These are phyloP conservation scores for Eilema depressum DNA, from an alignment of 2,888 invertebrate genomes.

Conservation along the genomic window DNA sequence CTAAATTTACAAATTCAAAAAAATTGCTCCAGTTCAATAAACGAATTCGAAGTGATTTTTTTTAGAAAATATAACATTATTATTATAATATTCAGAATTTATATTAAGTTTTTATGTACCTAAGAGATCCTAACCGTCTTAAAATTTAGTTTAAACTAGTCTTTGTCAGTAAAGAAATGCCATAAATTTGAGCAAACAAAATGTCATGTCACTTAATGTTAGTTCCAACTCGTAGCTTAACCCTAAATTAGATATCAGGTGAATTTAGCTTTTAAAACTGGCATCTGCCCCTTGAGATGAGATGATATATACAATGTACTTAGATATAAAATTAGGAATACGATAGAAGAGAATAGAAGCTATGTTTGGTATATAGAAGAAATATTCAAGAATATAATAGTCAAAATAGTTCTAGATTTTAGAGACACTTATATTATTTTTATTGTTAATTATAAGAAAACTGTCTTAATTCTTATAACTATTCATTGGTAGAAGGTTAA, in stretches of 20 bases:
- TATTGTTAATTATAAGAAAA: constrained; percentile 38
- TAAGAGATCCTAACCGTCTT: constrained; percentile 73
- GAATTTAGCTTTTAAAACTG: constrained; percentile 45
- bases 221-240: constrained; percentile 23
- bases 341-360: not conserved
- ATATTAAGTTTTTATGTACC: constrained; percentile 53
- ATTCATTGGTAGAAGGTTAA: constrained; percentile 71
- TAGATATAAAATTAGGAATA: constrained; percentile 20
- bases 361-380: constrained; percentile 14
- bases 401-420: constrained; percentile 20
- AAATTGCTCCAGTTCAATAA: constrained; percentile 62
- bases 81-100: constrained; percentile 50
- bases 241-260: constrained; percentile 21
- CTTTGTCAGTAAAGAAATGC: constrained; percentile 80
- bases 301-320: constrained; percentile 41
- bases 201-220: constrained; percentile 53
- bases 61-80: constrained; percentile 53
- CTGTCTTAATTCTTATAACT: constrained; percentile 48
- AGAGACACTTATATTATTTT: constrained; percentile 27
- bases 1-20: constrained; percentile 50
- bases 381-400: constrained; percentile 32
- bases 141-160: constrained; percentile 61
- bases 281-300: constrained; percentile 48
- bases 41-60: constrained; percentile 68
- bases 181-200: constrained; percentile 84